A percentile compares a stretch with the other conserved stretches of the same genome.
phyloP scores from a whole-genome alignment of 2,888 invertebrate genomes.

The Magallana nippona region DNA sequence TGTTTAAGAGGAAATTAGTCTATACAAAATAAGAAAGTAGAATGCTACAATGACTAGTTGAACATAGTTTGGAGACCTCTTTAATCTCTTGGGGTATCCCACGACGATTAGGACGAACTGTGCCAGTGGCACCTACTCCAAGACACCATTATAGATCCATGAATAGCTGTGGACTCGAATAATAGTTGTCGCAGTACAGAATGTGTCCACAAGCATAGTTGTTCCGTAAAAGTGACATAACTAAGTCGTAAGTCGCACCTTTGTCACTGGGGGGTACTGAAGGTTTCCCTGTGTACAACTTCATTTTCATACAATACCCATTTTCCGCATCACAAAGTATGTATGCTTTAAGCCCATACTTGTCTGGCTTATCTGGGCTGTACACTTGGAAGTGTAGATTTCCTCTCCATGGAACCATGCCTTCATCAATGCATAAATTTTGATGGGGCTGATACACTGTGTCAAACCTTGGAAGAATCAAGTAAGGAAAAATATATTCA shows the following conservation, averaged over 20 bases:
- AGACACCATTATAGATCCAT: conserved; percentile 40
- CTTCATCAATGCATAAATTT: conserved; percentile 53
- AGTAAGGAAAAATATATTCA: no score
- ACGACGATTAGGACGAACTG: conserved; percentile 43
- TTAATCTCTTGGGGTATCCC: conserved; percentile 49
- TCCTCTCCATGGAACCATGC: conserved; percentile 55
- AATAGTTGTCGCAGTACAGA: conserved; percentile 50
- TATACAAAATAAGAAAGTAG: no score
- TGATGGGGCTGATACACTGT: conserved; percentile 42
- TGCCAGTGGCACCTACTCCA: conserved; percentile 39
- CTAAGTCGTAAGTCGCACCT: conserved; percentile 52
- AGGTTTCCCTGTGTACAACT: conserved; percentile 52
- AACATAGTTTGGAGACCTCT: conserved; percentile 7
- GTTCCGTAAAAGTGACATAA: conserved; percentile 43
- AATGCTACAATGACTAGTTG: no score
- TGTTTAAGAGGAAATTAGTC: no score
- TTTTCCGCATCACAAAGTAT: conserved; percentile 52
- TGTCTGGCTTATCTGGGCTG: conserved; percentile 56
- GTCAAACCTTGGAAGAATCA: conserved; percentile 32
- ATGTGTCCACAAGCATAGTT: conserved; percentile 37
- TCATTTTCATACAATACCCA: conserved; percentile 48
- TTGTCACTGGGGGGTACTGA: conserved; percentile 27
- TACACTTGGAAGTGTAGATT: conserved; percentile 52
- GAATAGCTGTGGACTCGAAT: conserved; percentile 43
- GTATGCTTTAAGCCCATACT: conserved; percentile 54